These are phyloP conservation scores for Pelodytes ibericus DNA, from an alignment of 2,797 vertebrate species.

Conservation along the genomic window DNA sequence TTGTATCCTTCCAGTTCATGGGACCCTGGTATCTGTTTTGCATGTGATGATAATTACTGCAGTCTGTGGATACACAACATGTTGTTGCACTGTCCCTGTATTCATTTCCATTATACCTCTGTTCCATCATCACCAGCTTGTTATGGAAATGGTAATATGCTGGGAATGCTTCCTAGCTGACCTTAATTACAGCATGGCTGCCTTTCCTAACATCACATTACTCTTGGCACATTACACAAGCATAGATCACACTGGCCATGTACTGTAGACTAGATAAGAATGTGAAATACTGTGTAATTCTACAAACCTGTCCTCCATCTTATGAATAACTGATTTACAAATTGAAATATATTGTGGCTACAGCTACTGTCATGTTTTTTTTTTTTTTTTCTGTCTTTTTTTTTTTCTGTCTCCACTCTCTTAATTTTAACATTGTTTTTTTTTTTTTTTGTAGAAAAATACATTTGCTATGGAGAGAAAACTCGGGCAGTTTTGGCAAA, in stretches of 20 bases:
- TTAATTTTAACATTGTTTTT: neutral
- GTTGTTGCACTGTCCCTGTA: neutral
- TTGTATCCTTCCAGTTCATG: too few species aligned
- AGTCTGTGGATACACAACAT: neutral
- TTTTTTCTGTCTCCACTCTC: neutral
- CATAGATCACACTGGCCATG: too few species aligned
- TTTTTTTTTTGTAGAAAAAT: constrained; percentile 78
- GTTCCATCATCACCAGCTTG: neutral
- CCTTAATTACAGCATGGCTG: neutral
- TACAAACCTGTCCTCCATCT: too few species aligned
- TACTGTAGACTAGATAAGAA: too few species aligned
- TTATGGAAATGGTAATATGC: neutral
- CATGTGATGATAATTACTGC: neutral
- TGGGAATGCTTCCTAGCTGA: neutral
- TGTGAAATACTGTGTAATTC: too few species aligned
- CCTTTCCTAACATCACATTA: neutral
- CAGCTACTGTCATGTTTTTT: too few species aligned
- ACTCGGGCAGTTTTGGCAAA: constrained; percentile 92
- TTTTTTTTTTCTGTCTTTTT: neutral
- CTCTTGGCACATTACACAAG: neutral
- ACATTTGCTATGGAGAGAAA: constrained; percentile 93
- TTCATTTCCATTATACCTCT: neutral
- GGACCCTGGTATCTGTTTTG: neutral
- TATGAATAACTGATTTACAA: too few species aligned
- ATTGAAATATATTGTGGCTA: too few species aligned